Evolutionary conservation across 2,888 invertebrate species (phyloP), one percentile per base, ranked within the genome.

Genomic region (Apantesis nais): DNA sequence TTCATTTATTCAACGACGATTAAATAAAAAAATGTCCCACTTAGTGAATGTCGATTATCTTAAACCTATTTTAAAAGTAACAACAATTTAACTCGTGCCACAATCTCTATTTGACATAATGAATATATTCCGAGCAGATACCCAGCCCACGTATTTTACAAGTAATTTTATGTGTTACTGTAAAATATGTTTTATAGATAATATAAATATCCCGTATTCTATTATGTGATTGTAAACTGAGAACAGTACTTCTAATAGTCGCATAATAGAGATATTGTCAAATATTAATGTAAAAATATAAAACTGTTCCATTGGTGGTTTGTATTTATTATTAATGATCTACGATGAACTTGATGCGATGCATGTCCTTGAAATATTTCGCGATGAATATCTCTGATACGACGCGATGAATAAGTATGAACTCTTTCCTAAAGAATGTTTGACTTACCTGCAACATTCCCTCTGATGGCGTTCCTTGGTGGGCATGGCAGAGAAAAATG

Each of bases 141-240:
- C 69, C 71, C 76, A 76, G 14, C 74, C 81, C 78, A 80, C 78
- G 71, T 72, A 72, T 71, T 76, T 78, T 70, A 55, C 64, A 31
- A 72, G 62, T 61, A 62, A 61, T 71, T 78, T 75, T 75, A 72
- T 78, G 72, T 64, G 67, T 74, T 80, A 68, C 71, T 74, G 73
- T 79, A 78, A 78, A 80, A 68, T 70, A 74, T 71, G 76, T 76
- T 58, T 29, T 58, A 73, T 69, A 73, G 25, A 58, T 58, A 58
- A 58, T 29, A 58, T 29, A 29, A 58, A 29, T 16, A 16, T 16
- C 58, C 29, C 29, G 14, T 25, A 58, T 29, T 58, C 58, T 58
- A 29, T 58, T 58, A 58, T 58, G 58, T 29, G 58, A 16, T 29
- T 16, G 16, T 8, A 16, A 7, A 16, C 29, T 29, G 12, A 58